Conservation (phyloP, 2,113 vertebrate species). For the Gobius niger region DNA sequence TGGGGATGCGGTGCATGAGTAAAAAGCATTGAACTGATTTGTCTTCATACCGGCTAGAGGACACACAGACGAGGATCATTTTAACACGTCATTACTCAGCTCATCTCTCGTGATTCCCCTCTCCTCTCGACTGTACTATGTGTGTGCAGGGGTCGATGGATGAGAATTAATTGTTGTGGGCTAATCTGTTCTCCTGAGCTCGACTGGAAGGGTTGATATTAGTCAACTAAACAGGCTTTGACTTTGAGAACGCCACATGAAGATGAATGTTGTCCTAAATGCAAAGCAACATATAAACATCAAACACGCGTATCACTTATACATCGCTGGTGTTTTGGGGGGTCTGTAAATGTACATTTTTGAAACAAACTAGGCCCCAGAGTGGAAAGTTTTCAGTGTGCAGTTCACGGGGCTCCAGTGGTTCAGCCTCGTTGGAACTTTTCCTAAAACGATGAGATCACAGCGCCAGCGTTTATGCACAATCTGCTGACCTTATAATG, state of each 20-base stretch:
- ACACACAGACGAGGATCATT: constrained; percentile 29
- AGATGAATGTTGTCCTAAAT: background rate
- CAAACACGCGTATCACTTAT: too few relatives aligned
- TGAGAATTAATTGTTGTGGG: constrained; percentile 6
- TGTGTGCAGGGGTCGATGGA: constrained; percentile 1
- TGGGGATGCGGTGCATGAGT: constrained; percentile 14
- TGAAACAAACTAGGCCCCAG: too few relatives aligned
- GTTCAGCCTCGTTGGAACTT: too few relatives aligned
- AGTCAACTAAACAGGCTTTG: constrained; percentile 15
- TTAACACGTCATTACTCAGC: constrained; percentile 28
- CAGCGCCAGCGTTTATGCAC: too few relatives aligned
- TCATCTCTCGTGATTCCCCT: constrained; percentile 17
- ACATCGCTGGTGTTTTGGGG: too few relatives aligned
- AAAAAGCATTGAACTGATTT: constrained; percentile 19
- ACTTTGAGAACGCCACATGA: constrained; percentile 17
- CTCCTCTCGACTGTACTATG: background rate
- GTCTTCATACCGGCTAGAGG: constrained; percentile 29
- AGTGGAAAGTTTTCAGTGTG: too few relatives aligned
- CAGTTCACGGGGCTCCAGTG: too few relatives aligned
- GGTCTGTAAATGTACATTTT: too few relatives aligned
- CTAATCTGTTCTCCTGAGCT: constrained; percentile 18
- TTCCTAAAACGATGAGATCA: too few relatives aligned
- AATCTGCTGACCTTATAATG: too few relatives aligned
- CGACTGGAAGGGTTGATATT: constrained; percentile 5
- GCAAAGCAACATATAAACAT: too few relatives aligned